These are phyloP conservation scores for Brachyalestes nurse DNA, from an alignment of 2,797 vertebrate species.

Conservation along the genomic window DNA sequence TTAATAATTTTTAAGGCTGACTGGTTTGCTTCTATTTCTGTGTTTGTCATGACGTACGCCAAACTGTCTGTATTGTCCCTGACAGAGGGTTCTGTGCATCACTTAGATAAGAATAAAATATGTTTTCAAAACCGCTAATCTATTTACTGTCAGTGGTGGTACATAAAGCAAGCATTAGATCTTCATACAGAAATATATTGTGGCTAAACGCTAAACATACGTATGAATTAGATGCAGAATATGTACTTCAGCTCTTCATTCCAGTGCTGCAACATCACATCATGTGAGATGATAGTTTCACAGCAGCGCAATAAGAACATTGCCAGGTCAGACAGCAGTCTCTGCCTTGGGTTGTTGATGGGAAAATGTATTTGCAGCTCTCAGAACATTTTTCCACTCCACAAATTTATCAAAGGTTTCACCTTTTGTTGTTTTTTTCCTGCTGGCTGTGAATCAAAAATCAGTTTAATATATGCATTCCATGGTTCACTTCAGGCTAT, in stretches of 20 bases:
- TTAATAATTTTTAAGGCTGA: not conserved
- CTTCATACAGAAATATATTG: not conserved
- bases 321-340: not conserved
- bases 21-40: not conserved
- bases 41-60: not conserved
- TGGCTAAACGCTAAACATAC: not conserved
- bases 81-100: no score
- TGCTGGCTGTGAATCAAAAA: conserved; percentile 40
- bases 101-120: no score
- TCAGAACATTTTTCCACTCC: conserved; percentile 27
- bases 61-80: not conserved
- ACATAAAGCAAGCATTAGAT: not conserved
- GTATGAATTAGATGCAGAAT: not conserved
- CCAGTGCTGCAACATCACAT: not conserved
- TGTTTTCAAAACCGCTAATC: no score
- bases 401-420: conserved; percentile 36
- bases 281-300: not conserved
- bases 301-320: not conserved
- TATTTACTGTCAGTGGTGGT: not conserved
- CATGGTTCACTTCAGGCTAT: conserved; percentile 59
- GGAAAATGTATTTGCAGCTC: conserved; percentile 21
- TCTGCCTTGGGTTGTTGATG: conserved; percentile 15
- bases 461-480: conserved; percentile 52
- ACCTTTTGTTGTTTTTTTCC: conserved; percentile 18
- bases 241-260: not conserved